These are phyloP conservation scores for Thelaira solivaga DNA, from an alignment of 2,888 invertebrate species.

Conservation along the genomic window DNA sequence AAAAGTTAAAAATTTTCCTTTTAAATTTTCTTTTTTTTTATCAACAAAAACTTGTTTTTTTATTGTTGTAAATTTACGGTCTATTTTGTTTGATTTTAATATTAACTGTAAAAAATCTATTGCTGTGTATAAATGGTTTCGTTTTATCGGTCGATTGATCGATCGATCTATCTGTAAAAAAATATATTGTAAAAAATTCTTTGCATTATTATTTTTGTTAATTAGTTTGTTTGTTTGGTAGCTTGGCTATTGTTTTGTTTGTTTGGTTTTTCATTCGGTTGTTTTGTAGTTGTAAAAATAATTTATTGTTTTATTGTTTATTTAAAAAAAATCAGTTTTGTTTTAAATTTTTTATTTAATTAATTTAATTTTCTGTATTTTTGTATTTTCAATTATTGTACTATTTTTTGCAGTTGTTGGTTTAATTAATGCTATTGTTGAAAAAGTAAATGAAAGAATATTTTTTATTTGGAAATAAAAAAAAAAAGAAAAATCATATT, in stretches of 20 bases:
- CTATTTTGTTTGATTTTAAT: constrained; percentile 52
- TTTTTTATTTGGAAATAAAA: too few relatives aligned
- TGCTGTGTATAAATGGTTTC: constrained; percentile 55
- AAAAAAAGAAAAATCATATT: constrained; percentile 40
- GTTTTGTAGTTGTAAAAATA: constrained; percentile 50
- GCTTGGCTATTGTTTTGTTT: constrained; percentile 60
- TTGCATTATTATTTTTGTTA: constrained; percentile 43
- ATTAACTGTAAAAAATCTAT: constrained; percentile 61
- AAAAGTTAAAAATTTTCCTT: neutral
- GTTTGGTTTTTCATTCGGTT: too few relatives aligned
- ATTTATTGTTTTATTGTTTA: constrained; percentile 40
- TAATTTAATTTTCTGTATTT: too few relatives aligned
- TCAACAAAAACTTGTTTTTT: too few relatives aligned
- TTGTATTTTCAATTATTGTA: constrained; percentile 62
- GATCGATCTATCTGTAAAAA: constrained; percentile 55
- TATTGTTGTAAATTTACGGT: constrained; percentile 26
- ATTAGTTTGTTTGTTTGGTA: constrained; percentile 39
- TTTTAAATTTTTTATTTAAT: constrained; percentile 29
- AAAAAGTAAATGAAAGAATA: constrained; percentile 13
- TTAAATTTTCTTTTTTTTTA: neutral
- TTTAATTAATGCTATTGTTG: constrained; percentile 54
- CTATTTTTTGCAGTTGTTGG: constrained; percentile 59
- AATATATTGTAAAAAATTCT: constrained; percentile 56
- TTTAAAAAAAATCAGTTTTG: constrained; percentile 51
- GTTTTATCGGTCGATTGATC: constrained; percentile 31